phyloP scores from a whole-genome alignment of 1,140 invertebrate species.

The Archivesica marissinica region DNA sequence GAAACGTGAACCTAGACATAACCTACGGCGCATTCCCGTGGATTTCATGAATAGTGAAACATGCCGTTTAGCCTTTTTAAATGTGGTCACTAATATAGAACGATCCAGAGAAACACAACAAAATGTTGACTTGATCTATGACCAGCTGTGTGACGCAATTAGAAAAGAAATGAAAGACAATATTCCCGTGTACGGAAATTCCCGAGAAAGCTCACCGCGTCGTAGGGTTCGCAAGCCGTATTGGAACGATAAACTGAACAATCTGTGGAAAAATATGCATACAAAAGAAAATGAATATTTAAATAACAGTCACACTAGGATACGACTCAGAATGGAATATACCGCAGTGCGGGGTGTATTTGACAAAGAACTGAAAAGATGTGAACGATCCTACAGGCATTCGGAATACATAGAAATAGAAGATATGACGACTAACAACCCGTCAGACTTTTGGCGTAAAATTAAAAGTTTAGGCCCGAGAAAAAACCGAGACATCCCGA shows the following conservation, averaged over 20 bases:
- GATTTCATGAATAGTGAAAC: conserved; percentile 16
- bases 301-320: background rate
- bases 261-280: conserved; percentile 26
- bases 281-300: background rate
- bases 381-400: background rate
- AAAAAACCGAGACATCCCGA: conserved; percentile 9
- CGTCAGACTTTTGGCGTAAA: conserved; percentile 64
- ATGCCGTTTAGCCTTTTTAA: background rate
- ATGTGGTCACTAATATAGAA: conserved; percentile 31
- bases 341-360: background rate
- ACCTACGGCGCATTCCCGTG: background rate
- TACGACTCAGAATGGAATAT: conserved; percentile 4
- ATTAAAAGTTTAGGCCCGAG: conserved; percentile 59
- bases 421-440: conserved; percentile 47
- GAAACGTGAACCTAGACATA: background rate
- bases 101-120: background rate
- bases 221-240: background rate
- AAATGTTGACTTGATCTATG: conserved; percentile 42
- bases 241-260: conserved; percentile 29
- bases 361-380: no score
- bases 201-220: background rate
- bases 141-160: conserved; percentile 15
- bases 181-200: conserved; percentile 4
- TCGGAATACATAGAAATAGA: conserved; percentile 42
- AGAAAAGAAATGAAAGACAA: conserved; percentile 17